phyloP scores from a whole-genome alignment of 2,113 vertebrate genomes.

The Epinephelus cyanopodus region DNA sequence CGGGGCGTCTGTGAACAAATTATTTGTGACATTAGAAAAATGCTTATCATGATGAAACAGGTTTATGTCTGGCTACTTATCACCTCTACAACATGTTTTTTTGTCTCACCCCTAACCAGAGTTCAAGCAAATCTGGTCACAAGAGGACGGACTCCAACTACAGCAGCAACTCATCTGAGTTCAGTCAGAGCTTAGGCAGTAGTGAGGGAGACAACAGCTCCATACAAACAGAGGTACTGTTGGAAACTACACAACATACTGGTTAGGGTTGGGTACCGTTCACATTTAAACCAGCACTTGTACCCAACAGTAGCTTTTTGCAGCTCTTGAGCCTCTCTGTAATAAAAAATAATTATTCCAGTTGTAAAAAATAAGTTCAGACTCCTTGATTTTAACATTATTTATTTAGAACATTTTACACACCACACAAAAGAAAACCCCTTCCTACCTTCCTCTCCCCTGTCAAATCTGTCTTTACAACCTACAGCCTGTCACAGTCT shows the following conservation, averaged over 20 bases:
- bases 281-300: too few species aligned
- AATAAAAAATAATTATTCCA: too few species aligned
- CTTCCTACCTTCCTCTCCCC: too few species aligned
- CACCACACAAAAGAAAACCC: too few species aligned
- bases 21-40: background rate
- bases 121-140: constrained; percentile 85
- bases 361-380: too few species aligned
- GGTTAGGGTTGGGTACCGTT: background rate
- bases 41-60: background rate
- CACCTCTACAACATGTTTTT: background rate
- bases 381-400: too few species aligned
- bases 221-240: constrained; percentile 86
- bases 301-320: too few species aligned
- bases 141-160: constrained; percentile 91
- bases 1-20: background rate
- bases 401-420: too few species aligned
- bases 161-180: constrained; percentile 93
- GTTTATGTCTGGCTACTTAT: background rate
- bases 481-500: too few species aligned
- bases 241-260: background rate
- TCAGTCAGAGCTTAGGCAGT: constrained; percentile 89
- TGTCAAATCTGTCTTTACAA: too few species aligned
- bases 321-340: too few species aligned
- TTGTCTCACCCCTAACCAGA: constrained; percentile 76
- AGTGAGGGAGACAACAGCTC: constrained; percentile 88